Evolutionary conservation across 2,888 invertebrate species (phyloP).

Genomic region (Stenotaenia linearis): DNA sequence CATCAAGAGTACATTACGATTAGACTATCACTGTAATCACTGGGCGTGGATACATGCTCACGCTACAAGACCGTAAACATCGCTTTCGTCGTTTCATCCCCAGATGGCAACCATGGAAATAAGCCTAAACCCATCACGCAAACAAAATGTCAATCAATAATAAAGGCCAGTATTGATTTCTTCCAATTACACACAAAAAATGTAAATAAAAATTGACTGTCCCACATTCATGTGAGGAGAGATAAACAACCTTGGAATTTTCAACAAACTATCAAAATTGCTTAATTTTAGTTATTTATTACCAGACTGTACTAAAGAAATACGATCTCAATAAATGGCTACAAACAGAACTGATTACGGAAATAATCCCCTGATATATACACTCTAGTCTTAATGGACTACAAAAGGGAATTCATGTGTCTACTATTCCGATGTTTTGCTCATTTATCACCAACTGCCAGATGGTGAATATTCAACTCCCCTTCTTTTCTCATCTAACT

Average conservation of each 20-base stretch:
- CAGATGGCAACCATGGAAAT: slow-evolving; percentile 5
- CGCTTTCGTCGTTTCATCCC: slow-evolving; percentile 10
- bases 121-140: slow-evolving; percentile 1
- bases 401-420: background rate
- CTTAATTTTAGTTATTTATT: no score
- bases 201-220: background rate
- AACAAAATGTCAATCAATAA: slow-evolving; percentile 14
- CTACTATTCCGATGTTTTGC: background rate
- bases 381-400: background rate
- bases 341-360: background rate
- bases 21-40: slow-evolving; percentile 24
- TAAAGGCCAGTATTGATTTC: background rate
- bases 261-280: no score
- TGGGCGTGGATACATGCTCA: slow-evolving; percentile 19
- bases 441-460: slow-evolving; percentile 10
- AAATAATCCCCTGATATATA: background rate
- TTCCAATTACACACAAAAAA: background rate
- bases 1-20: slow-evolving; percentile 26
- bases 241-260: no score
- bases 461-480: slow-evolving; percentile 17
- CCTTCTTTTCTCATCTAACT: background rate
- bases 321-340: background rate
- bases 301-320: no score
- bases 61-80: slow-evolving; percentile 23
- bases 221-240: no score